These are phyloP conservation scores for Phrynosoma platyrhinos DNA, from an alignment of 2,113 vertebrate species.

Conservation along the genomic window DNA sequence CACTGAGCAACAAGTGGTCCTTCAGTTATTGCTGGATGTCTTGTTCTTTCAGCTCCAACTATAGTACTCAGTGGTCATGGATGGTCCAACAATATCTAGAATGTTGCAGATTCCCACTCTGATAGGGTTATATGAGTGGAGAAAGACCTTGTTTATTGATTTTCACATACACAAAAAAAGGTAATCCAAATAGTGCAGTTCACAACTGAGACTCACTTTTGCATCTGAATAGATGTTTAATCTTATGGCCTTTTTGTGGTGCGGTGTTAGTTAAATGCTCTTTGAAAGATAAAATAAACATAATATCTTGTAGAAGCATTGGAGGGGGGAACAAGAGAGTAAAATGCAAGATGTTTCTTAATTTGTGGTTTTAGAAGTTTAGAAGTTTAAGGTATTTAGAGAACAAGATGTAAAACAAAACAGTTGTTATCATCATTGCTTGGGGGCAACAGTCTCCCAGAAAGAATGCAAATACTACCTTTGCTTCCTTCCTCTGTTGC, in stretches of 20 bases:
- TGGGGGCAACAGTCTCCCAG: background rate
- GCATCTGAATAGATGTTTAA: constrained; percentile 19
- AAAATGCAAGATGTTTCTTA: constrained; percentile 43
- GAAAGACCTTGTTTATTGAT: background rate
- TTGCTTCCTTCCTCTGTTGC: background rate
- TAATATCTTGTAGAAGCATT: constrained; percentile 42
- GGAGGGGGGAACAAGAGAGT: constrained; percentile 41
- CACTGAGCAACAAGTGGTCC: no score
- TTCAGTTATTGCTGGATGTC: background rate
- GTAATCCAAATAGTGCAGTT: constrained; percentile 45
- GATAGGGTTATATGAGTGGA: background rate
- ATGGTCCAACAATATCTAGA: background rate
- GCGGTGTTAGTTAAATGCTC: constrained; percentile 60
- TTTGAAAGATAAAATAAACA: constrained; percentile 61
- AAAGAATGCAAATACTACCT: background rate
- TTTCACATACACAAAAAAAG: constrained; percentile 34
- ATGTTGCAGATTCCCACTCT: background rate
- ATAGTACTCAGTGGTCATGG: background rate
- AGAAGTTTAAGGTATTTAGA: constrained; percentile 20
- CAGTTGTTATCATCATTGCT: background rate
- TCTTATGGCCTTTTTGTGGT: constrained; percentile 28
- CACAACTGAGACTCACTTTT: constrained; percentile 38
- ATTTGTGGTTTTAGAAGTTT: constrained; percentile 8
- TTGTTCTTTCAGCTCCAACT: background rate
- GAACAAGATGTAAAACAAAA: constrained; percentile 37